phyloP scores from a whole-genome alignment of 2,888 invertebrate species.

The Stegana nigrithorax region DNA sequence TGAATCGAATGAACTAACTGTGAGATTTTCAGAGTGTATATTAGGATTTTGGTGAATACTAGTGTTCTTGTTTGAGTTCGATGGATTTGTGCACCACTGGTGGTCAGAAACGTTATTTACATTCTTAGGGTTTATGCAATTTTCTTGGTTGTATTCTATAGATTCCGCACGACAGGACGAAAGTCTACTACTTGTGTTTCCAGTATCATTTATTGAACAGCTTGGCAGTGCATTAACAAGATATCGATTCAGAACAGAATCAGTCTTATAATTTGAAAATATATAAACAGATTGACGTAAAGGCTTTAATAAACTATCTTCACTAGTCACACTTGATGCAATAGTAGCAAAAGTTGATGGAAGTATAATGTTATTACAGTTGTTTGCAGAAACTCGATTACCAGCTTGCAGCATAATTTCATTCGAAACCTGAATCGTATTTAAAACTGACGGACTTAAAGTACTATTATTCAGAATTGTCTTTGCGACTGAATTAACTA shows the following conservation, averaged over 20 bases:
- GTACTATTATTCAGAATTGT: neutral
- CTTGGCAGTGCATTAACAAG: constrained; percentile 35
- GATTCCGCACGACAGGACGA: constrained; percentile 33
- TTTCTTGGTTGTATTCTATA: constrained; percentile 59
- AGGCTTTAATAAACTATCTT: constrained; percentile 52
- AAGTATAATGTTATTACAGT: neutral
- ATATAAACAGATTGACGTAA: constrained; percentile 65
- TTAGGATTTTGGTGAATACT: constrained; percentile 35
- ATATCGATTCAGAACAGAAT: constrained; percentile 49
- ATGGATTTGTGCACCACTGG: constrained; percentile 45
- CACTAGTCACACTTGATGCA: constrained; percentile 20
- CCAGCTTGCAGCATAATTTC: constrained; percentile 25
- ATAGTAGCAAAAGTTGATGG: neutral
- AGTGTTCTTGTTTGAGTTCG: constrained; percentile 42
- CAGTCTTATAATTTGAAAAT: constrained; percentile 64
- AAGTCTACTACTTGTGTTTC: constrained; percentile 41
- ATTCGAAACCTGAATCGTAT: constrained; percentile 37
- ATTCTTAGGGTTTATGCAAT: constrained; percentile 50
- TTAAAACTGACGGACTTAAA: constrained; percentile 29
- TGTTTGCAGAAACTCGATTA: constrained; percentile 19
- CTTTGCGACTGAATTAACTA: constrained; percentile 1
- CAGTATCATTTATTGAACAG: constrained; percentile 31
- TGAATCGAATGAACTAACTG: constrained; percentile 51
- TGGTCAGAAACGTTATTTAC: constrained; percentile 44
- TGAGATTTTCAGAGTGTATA: constrained; percentile 45